Evolutionary conservation across 1,140 invertebrate species (phyloP).

Genomic region (Capitella teleta): DNA sequence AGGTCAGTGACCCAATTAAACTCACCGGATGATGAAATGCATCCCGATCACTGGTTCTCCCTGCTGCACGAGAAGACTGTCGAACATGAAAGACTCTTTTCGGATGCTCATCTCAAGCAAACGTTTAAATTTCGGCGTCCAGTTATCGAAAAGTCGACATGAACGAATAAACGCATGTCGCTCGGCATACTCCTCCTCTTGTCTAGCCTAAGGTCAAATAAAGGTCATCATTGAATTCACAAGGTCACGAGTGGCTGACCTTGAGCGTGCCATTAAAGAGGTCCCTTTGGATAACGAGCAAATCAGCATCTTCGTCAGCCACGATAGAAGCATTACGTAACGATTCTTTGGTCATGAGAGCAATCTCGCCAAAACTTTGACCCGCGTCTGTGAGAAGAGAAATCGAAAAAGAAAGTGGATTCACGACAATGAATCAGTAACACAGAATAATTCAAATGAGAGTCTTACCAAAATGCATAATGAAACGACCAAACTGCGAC

Average conservation of each 20-base stretch:
- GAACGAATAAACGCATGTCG: slow-evolving; percentile 24
- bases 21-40: slow-evolving; percentile 28
- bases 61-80: slow-evolving; percentile 22
- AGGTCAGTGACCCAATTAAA: not conserved
- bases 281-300: slow-evolving; percentile 30
- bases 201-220: slow-evolving; percentile 16
- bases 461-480: not conserved
- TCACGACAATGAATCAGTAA: too few relatives aligned
- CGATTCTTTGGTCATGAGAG: slow-evolving; percentile 28
- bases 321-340: slow-evolving; percentile 33
- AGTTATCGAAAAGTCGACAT: slow-evolving; percentile 29
- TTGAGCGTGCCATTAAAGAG: slow-evolving; percentile 38
- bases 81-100: slow-evolving; percentile 21
- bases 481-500: not conserved
- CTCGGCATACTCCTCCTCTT: slow-evolving; percentile 26
- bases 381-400: slow-evolving; percentile 30
- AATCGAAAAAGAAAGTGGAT: too few relatives aligned
- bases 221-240: not conserved
- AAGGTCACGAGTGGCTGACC: slow-evolving; percentile 1
- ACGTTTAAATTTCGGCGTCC: slow-evolving; percentile 27
- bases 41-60: slow-evolving; percentile 20
- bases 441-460: too few relatives aligned
- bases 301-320: slow-evolving; percentile 27
- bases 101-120: slow-evolving; percentile 30
- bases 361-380: slow-evolving; percentile 35